phyloP scores from a whole-genome alignment of 2,113 vertebrate genomes.

The Lonchura striata region DNA sequence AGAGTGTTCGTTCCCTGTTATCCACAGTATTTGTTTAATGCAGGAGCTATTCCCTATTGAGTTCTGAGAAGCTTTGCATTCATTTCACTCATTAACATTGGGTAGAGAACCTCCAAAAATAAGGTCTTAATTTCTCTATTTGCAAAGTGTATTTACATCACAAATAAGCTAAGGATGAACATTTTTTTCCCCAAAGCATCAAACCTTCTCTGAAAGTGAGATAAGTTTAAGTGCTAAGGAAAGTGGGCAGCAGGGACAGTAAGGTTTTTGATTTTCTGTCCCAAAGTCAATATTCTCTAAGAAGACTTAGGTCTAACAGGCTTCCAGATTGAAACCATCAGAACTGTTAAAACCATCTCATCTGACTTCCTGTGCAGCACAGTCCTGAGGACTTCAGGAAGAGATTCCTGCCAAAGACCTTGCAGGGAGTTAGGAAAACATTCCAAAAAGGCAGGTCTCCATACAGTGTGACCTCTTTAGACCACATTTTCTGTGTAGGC shows the following conservation, averaged over 20 bases:
- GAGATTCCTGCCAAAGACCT: background rate
- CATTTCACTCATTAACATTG: background rate
- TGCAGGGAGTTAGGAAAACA: background rate
- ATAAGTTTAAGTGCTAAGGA: background rate
- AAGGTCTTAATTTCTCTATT: background rate
- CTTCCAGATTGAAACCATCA: background rate
- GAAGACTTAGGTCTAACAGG: background rate
- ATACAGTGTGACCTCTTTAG: background rate
- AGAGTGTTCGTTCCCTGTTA: background rate
- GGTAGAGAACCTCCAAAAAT: background rate
- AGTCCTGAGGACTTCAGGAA: background rate
- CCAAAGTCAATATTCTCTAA: background rate
- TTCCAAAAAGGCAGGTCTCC: background rate
- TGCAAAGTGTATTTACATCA: background rate
- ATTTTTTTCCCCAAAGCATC: background rate
- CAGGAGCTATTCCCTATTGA: background rate
- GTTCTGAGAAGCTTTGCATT: background rate
- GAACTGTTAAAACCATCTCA: background rate
- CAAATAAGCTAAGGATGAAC: background rate
- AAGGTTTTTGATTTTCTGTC: background rate
- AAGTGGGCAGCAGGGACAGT: background rate
- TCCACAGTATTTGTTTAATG: constrained; percentile 29
- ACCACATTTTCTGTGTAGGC: background rate
- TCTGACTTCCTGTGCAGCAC: background rate
- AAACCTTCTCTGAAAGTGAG: background rate